Conservation (phyloP, 64 coral and sea anemone species). For the Trachythela sp. region DNA sequence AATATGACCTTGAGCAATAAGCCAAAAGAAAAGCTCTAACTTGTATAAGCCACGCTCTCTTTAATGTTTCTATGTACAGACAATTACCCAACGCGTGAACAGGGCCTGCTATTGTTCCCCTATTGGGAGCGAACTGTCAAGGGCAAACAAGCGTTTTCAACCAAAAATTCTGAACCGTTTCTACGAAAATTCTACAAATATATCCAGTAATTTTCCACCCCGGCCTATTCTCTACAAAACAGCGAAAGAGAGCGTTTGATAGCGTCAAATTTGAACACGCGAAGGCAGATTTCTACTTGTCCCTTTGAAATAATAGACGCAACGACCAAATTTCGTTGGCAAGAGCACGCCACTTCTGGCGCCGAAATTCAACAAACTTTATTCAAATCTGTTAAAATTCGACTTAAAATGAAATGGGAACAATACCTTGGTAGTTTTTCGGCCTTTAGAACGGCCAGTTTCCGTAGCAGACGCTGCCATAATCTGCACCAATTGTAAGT, state of each 20-base stretch:
- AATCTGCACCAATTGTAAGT: background rate
- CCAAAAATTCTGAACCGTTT: background rate
- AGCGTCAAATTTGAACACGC: background rate
- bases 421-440: background rate
- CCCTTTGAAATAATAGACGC: conserved; percentile 1
- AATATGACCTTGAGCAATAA: no score
- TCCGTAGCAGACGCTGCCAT: background rate
- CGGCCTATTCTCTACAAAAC: background rate
- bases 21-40: background rate
- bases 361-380: background rate
- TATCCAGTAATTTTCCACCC: background rate
- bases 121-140: background rate
- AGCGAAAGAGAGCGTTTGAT: background rate
- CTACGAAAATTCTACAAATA: background rate
- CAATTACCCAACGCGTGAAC: background rate
- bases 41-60: background rate
- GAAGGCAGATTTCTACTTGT: background rate
- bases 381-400: background rate
- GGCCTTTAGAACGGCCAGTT: background rate
- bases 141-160: background rate
- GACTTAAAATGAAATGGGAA: background rate
- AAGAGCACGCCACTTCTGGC: background rate
- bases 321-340: background rate
- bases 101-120: background rate
- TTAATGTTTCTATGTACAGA: background rate